A percentile compares a stretch with the other conserved stretches of the same genome.
Conservation (phyloP, 2,113 vertebrate genomes). For the Callipepla californica region DNA sequence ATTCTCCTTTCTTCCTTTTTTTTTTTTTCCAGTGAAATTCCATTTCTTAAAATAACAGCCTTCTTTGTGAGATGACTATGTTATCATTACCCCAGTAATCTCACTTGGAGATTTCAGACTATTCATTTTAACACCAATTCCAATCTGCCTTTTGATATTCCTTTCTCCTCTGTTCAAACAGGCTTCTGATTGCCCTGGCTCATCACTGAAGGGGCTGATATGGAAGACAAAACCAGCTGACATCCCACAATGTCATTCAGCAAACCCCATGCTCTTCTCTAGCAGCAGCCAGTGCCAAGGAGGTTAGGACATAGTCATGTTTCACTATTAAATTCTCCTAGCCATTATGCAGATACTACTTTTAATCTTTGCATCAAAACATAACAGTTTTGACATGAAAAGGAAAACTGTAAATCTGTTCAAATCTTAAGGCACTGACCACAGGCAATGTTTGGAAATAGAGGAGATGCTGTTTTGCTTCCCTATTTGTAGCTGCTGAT, state of each 20-base stretch:
- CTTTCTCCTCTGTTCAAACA: constrained; percentile 71
- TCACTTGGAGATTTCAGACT: constrained; percentile 72
- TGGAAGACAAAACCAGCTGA: constrained; percentile 26
- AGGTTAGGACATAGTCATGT: constrained; percentile 30
- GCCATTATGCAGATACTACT: background rate
- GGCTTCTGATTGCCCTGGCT: constrained; percentile 44
- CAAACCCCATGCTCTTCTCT: background rate
- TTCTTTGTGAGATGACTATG: constrained; percentile 52
- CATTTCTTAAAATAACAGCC: constrained; percentile 69
- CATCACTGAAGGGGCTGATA: constrained; percentile 19
- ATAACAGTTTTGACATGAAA: background rate
- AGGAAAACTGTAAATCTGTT: background rate
- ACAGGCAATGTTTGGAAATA: background rate
- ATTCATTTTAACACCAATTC: constrained; percentile 69
- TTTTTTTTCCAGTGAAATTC: constrained; percentile 40
- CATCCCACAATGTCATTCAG: background rate
- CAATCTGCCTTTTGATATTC: constrained; percentile 72
- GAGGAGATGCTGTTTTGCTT: background rate
- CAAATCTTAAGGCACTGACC: background rate
- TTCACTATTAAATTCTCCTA: constrained; percentile 32
- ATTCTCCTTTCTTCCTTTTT: constrained; percentile 26
- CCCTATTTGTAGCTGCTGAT: background rate
- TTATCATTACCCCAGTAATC: constrained; percentile 70
- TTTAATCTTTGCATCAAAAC: constrained; percentile 46
- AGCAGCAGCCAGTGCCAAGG: background rate